phyloP scores from a whole-genome alignment of 2,888 invertebrate genomes.

The Meandrusa payeni region DNA sequence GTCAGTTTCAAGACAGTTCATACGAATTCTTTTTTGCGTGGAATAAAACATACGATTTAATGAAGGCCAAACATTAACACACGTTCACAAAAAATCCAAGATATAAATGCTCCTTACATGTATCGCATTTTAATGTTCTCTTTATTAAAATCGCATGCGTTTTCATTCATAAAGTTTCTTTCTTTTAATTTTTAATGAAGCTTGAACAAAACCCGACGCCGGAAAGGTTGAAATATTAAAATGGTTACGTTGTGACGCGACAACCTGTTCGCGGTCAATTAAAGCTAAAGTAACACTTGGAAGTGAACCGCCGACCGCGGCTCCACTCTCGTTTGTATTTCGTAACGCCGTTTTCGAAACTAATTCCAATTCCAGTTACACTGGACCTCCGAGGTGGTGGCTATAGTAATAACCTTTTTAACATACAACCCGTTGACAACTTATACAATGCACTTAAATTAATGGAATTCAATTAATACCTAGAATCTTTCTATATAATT shows the following conservation, averaged over 20 bases:
- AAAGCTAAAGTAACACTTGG: conserved; percentile 27
- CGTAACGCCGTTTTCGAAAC: conserved; percentile 27
- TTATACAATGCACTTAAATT: conserved; percentile 3
- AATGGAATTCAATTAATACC: background rate
- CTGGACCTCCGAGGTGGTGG: conserved; percentile 26
- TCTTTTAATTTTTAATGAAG: conserved; percentile 5
- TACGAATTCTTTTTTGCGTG: conserved; percentile 8
- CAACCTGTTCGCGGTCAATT: conserved; percentile 29
- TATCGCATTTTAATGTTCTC: background rate
- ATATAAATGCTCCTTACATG: background rate
- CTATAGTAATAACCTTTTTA: conserved; percentile 9
- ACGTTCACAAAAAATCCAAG: conserved; percentile 4
- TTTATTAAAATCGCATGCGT: conserved; percentile 2
- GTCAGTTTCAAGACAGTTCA: background rate
- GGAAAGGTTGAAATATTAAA: conserved; percentile 16
- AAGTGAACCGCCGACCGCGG: conserved; percentile 20
- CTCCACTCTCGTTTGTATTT: conserved; percentile 26
- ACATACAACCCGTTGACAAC: conserved; percentile 16
- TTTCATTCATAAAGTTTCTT: conserved; percentile 15
- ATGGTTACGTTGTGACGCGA: conserved; percentile 20
- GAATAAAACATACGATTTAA: conserved; percentile 4
- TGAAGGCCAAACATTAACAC: conserved; percentile 9
- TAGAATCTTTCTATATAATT: background rate
- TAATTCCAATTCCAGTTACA: conserved; percentile 25
- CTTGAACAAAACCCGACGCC: conserved; percentile 10